Base-by-base conservation (phyloP, 2,113 vertebrate species). In the Salvelinus fontinalis region DNA sequence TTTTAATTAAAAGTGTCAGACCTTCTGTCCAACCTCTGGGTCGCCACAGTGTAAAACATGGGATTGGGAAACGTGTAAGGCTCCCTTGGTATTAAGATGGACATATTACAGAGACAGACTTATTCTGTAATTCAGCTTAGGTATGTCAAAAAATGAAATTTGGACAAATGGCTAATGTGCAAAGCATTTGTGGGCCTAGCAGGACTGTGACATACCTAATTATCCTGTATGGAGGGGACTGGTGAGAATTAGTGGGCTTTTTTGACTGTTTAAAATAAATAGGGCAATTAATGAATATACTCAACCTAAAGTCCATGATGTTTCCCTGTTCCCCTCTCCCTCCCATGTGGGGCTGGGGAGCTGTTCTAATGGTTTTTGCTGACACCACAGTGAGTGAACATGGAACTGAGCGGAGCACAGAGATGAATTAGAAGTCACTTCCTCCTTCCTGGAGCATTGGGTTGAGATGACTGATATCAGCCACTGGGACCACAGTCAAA, bases 221-320 rank as follows among this genome's bases (percentile, higher is more conserved):
- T 86, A 85, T 16, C 78, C 14, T 60, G 59, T 3, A 66, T 67
- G 27, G 75, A 84, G 71, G 77, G 80, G 81, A 78, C 79, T 73
- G 81, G 83, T 77, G 83, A 83, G 86, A 90, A 90, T 90, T 89
- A 88, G 84, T 71, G 18, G 82, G 72, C 82, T 79, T 83, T 85
- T 86, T 78, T 92, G 91, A 93, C 92, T 92, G 88, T 83, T 89
- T 81, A 91, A 94, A 93, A 93, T 88, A 92, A 93, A 94, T 89
- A 82, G 82, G 79, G 79, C 84, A 85, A 90, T 90, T 89, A 92
- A 92, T 90, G 90, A 90, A 92, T 83, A 80, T 84, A 85, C 90
- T 90, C 86, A 88, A 79, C 85, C 82, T 81, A 74, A 79, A 81
- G 80, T 79, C 76, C 78, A 75, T 75, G 84, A 84, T 87, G 79